Percentiles rank a stretch among this genome's conserved stretches.
phyloP scores from a whole-genome alignment of 1,140 invertebrate species.

The Drosophila arawakana region DNA sequence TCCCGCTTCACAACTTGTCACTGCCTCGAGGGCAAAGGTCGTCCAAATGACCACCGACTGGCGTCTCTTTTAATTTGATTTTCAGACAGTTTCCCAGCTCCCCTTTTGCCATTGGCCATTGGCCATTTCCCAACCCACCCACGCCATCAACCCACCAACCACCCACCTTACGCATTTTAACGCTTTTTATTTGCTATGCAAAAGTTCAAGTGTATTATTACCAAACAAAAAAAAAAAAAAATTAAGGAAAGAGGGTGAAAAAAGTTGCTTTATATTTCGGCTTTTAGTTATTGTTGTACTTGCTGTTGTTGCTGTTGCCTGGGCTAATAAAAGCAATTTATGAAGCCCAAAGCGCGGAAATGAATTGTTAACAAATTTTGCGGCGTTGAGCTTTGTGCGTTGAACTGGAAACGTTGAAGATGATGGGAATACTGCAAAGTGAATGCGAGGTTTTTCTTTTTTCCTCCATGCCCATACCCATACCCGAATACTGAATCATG shows the following conservation, averaged over 20 bases:
- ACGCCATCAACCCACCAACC: not conserved
- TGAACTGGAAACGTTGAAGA: constrained; percentile 15
- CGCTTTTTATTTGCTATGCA: constrained; percentile 81
- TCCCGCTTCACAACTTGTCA: constrained; percentile 74
- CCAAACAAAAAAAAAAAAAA: constrained; percentile 21
- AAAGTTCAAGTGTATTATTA: constrained; percentile 80
- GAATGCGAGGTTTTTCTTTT: constrained; percentile 9
- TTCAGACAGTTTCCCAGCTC: constrained; percentile 32
- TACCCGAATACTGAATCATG: constrained; percentile 8
- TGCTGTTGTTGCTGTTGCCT: constrained; percentile 35
- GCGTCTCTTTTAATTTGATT: constrained; percentile 56
- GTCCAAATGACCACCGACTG: constrained; percentile 21
- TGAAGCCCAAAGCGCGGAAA: constrained; percentile 81
- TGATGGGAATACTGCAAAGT: constrained; percentile 7
- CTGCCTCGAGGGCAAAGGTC: constrained; percentile 60
- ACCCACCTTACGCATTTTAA: constrained; percentile 61
- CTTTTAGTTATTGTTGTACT: constrained; percentile 37
- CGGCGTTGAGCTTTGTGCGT: constrained; percentile 30
- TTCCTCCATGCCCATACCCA: not conserved
- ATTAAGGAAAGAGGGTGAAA: not conserved
- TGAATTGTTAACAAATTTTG: constrained; percentile 79
- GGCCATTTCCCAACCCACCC: not conserved
- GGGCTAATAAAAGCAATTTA: constrained; percentile 81
- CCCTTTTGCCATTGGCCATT: not conserved
- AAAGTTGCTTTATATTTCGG: constrained; percentile 34